Conservation (phyloP, 2,113 vertebrate species). For the Laticauda laticaudata region DNA sequence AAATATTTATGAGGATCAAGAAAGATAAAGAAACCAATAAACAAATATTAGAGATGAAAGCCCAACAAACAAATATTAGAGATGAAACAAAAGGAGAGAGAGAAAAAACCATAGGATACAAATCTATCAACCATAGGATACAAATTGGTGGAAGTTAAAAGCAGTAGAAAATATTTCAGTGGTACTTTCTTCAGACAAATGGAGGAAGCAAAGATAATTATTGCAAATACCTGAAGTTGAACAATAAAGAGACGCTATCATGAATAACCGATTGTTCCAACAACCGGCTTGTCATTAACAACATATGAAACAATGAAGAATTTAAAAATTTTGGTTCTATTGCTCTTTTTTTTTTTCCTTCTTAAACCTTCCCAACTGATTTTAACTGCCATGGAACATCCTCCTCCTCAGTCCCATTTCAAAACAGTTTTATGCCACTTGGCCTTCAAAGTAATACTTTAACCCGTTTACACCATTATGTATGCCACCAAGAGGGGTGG, state of each 20-base stretch:
- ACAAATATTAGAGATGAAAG: not conserved
- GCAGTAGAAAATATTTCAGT: not conserved
- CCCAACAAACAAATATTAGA: not conserved
- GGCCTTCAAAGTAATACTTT: not conserved
- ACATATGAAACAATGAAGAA: not conserved
- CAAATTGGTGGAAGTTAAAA: not conserved
- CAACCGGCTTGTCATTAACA: not conserved
- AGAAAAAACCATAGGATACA: not conserved
- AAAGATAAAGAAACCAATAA: too few relatives aligned
- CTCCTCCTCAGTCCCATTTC: not conserved
- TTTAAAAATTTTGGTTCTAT: not conserved
- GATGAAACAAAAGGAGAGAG: not conserved
- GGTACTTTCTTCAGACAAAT: not conserved
- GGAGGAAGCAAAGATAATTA: not conserved
- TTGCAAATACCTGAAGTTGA: not conserved
- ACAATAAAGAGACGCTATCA: not conserved
- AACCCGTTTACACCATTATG: not conserved
- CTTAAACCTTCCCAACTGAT: not conserved
- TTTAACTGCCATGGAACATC: not conserved
- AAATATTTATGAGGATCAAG: too few relatives aligned
- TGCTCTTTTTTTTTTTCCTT: not conserved
- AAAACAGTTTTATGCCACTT: not conserved
- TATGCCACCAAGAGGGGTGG: not conserved
- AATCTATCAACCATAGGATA: not conserved
- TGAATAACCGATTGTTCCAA: not conserved